Evolutionary conservation across 1,140 invertebrate species (phyloP).

Genomic region (Zaprionus taronus): DNA sequence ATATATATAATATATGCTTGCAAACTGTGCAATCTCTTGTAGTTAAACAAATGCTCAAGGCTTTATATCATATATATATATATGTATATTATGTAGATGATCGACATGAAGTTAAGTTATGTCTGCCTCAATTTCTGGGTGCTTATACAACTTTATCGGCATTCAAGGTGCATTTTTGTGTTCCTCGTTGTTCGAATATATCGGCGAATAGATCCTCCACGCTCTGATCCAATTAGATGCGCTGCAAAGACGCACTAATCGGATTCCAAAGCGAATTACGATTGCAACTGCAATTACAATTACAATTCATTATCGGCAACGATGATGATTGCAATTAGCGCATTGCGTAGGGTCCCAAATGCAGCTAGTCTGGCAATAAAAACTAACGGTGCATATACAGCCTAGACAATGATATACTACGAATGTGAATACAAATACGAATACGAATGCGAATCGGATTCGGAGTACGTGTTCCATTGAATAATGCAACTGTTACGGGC

Average conservation of each 20-base stretch:
- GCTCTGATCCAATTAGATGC: constrained; percentile 48
- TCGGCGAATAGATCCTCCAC: constrained; percentile 22
- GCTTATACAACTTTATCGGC: constrained; percentile 3
- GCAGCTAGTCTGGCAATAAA: constrained; percentile 12
- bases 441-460: background rate
- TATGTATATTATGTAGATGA: background rate
- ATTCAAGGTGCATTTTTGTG: constrained; percentile 4
- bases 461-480: constrained; percentile 46
- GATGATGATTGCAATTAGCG: constrained; percentile 60
- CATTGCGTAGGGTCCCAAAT: constrained; percentile 26
- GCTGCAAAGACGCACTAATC: constrained; percentile 38
- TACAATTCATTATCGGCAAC: constrained; percentile 36
- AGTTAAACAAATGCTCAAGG: background rate
- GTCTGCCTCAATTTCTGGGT: background rate
- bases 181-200: constrained; percentile 30
- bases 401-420: constrained; percentile 36
- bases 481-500: constrained; percentile 62
- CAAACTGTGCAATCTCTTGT: too few relatives aligned
- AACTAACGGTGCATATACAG: constrained; percentile 67
- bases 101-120: background rate
- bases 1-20: background rate
- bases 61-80: background rate
- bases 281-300: constrained; percentile 42
- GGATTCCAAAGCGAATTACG: constrained; percentile 50
- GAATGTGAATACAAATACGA: background rate